Evolutionary conservation across 2,113 vertebrate genomes (phyloP).

Genomic region (Eidolon helvum): DNA sequence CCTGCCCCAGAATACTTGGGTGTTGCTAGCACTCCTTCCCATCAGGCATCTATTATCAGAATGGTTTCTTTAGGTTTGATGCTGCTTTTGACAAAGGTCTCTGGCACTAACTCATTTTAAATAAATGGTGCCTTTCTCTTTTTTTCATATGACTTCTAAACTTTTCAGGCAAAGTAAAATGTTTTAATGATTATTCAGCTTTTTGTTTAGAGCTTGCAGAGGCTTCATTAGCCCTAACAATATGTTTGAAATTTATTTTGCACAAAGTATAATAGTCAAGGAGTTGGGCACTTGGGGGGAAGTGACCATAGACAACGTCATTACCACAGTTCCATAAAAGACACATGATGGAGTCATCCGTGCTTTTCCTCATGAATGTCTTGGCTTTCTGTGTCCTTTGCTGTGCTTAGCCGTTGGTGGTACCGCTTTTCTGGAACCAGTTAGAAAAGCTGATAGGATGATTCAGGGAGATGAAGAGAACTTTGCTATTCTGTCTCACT

Average conservation of each 20-base stretch:
- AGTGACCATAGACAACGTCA: neutral
- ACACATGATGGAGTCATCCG: neutral
- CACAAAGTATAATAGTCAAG: neutral
- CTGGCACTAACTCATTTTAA: neutral
- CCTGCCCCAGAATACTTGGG: neutral
- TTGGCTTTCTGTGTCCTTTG: neutral
- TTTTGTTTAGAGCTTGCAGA: constrained; percentile 3
- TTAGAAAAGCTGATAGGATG: neutral
- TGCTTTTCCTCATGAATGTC: neutral
- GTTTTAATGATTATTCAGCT: neutral
- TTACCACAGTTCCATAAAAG: neutral
- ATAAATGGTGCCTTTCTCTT: neutral
- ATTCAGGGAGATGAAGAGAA: neutral
- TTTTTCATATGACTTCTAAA: neutral
- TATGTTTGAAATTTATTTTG: constrained; percentile 13
- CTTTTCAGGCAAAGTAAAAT: neutral
- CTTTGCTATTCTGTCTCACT: neutral
- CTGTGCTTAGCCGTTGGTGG: neutral
- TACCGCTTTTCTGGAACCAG: neutral
- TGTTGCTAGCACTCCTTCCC: neutral
- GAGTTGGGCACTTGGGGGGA: neutral
- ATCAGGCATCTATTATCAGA: neutral
- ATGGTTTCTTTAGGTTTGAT: neutral
- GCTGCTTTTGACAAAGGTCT: constrained; percentile 3
- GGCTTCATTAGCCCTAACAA: neutral